Conservation (phyloP, 2,113 vertebrate species). For the Passer domesticus region DNA sequence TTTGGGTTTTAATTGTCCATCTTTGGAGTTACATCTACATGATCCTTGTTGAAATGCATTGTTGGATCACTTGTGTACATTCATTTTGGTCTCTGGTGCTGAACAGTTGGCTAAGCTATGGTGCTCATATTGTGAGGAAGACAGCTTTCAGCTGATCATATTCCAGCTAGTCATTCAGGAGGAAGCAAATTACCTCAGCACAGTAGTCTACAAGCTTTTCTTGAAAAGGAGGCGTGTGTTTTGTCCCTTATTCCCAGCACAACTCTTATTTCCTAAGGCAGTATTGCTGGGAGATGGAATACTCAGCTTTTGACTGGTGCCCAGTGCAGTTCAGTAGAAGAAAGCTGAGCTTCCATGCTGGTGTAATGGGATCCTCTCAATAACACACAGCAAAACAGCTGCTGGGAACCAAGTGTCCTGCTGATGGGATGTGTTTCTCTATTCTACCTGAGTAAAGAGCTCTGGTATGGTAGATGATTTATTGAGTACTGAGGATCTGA, state of each 20-base stretch:
- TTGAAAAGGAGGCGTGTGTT: background rate
- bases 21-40: background rate
- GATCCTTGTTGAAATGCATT: background rate
- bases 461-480: background rate
- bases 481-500: background rate
- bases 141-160: background rate
- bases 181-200: background rate
- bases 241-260: background rate
- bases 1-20: background rate
- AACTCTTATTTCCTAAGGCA: background rate
- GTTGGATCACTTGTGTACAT: background rate
- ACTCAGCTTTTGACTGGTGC: background rate
- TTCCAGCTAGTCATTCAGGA: background rate
- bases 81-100: background rate
- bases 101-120: background rate
- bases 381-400: background rate
- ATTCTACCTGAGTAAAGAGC: background rate
- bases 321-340: background rate
- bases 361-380: background rate
- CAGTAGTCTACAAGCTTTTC: background rate
- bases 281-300: background rate
- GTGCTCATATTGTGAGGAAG: background rate
- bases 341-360: background rate
- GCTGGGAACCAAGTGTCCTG: background rate
- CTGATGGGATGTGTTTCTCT: background rate